Evolutionary conservation across 1,140 invertebrate species (phyloP), one percentile per base, ranked within the genome.

Genomic region (Lucilia cuprina): DNA sequence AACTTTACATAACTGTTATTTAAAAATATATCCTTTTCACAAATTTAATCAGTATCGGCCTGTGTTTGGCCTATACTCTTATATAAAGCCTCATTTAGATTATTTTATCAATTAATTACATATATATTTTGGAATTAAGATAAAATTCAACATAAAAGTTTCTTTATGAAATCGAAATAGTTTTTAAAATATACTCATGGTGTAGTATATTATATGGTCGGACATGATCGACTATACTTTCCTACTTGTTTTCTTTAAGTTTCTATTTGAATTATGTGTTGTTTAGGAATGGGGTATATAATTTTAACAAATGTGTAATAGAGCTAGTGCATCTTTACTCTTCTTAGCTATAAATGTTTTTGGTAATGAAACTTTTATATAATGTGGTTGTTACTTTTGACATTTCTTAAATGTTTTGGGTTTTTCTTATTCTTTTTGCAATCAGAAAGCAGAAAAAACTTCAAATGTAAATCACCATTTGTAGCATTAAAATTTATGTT

Each of bases 391-490:
- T 70, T 70, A 70, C 21, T 21, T 21, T 70, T 70, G 65, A 70
- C 65, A 70, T 70, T 70, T 70, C n/a, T 70, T 70, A 70, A 70
- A 70, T 70, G 65, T 70, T 70, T 70, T 19, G n/a, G 19, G n/a
- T 21, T 70, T 19, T 70, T 70, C n/a, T 70, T 21, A 19, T 70
- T 70, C n/a, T 70, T 70, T 70, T 70, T 0, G 19, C 65, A 70
- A 70, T 60, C 55, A n/a, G n/a, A 60, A 60, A 14, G 55, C 0
- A 17, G 14, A 60, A 60, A 17, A n/a, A 60, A 70, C 17, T 21
- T 2, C 3, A 21, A 70, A 70, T 10, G 65, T 21, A 70, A 70
- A 70, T 70, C 65, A 70, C 65, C 65, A 70, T 70, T 70, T 70
- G 65, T 70, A n/a, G 65, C 65, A 70, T 19, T 21, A 70, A n/a